phyloP scores from a whole-genome alignment of 2,888 invertebrate genomes.

The Syrphus vitripennis region DNA sequence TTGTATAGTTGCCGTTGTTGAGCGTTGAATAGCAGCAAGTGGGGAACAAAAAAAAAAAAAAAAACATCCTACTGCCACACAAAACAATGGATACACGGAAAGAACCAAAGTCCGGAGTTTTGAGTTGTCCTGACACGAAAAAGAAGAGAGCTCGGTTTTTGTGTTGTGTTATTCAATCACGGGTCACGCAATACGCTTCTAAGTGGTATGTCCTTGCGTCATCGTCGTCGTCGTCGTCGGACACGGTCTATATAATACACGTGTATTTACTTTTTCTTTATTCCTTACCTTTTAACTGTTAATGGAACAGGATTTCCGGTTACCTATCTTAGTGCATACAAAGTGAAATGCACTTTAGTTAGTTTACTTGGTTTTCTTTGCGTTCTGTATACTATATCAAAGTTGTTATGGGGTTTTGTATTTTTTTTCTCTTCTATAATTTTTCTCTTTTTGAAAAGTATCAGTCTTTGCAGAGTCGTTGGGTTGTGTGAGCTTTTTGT shows the following conservation, averaged over 20 bases:
- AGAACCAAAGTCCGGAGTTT: neutral
- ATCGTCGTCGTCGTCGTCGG: neutral
- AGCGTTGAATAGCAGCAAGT: neutral
- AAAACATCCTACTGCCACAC: neutral
- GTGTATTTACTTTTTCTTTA: conserved; percentile 41
- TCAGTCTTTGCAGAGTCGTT: conserved; percentile 6
- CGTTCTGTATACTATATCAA: neutral
- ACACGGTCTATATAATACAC: neutral
- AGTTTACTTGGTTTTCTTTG: conserved; percentile 41
- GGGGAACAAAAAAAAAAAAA: neutral
- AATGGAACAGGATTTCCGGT: conserved; percentile 67
- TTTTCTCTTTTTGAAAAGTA: conserved; percentile 1
- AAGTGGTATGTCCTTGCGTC: conserved; percentile 52
- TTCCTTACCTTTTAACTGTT: conserved; percentile 68
- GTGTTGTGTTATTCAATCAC: conserved; percentile 63
- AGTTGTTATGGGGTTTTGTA: neutral
- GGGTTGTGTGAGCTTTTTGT: conserved; percentile 39
- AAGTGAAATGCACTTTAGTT: conserved; percentile 62
- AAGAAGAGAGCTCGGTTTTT: conserved; percentile 4
- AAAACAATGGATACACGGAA: neutral
- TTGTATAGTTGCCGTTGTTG: neutral
- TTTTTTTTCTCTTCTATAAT: neutral
- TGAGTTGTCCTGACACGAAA: conserved; percentile 13
- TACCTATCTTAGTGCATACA: conserved; percentile 63
- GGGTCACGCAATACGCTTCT: conserved; percentile 62